Base-by-base conservation (phyloP, 30 jellyfish, hydroid and myxozoan genomes). In the Turritopsis dohrnii region DNA sequence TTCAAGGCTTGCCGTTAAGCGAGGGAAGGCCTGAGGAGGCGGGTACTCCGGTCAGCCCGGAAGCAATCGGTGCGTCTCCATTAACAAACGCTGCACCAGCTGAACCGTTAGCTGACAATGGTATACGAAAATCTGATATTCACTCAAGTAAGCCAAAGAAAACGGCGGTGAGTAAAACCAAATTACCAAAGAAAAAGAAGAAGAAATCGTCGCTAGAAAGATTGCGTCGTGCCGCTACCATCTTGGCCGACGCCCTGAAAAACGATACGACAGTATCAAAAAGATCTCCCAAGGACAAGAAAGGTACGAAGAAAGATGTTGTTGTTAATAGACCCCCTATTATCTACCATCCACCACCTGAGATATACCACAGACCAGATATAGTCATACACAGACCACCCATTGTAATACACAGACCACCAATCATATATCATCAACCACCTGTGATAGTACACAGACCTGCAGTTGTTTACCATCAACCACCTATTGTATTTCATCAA, bases 341-440 rank as follows among this genome's bases (percentile, higher is more conserved):
- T 29, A 92, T 92, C 72, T 92, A 92, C 81, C 98, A 92, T 76
- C 98, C 98, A 27, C 98, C 98, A 22, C 98, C 98, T 8, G 98
- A 92, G 83, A 88, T 93, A 16, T 93, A 93, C 80, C 98, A 93
- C 79, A 79, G 98, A 65, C 98, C 98, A 66, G 97, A 90, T 29
- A 86, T 90, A 0, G 97, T 90, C 75, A 86, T 90, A 41, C 97
- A 90, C 73, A 72, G 95, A 8, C 97, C 95, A 20, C 97, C 95
- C 24, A 86, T 90, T 26, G 95, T 90, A 29, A 90, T 90, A 29
- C 96, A 90, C 75, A 84, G 96, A 21, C 96, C 96, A 80, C 95
- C 96, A 22, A 90, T 90, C 81, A 90, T 90, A 53, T 90, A 90
- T 71, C 96, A 90, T 54, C 96, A 90, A 71, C 96, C 96, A 1